Evolutionary conservation across 1,140 invertebrate species (phyloP), one percentile per base, ranked within the genome.

Genomic region (Lethrus apterus): DNA sequence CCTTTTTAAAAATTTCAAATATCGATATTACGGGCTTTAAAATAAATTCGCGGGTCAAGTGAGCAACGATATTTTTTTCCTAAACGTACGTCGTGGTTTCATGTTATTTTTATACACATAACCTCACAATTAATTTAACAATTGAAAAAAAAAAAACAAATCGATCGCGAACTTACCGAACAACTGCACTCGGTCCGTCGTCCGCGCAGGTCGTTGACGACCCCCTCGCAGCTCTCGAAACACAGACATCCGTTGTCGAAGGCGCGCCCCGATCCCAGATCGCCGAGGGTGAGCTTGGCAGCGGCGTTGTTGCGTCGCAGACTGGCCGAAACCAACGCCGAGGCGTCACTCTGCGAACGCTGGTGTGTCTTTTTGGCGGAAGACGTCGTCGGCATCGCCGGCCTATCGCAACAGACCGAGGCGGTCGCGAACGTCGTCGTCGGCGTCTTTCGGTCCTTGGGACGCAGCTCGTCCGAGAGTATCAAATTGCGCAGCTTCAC

Each of bases 221-320:
- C 76, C 50, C 82, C 84, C 62, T 81, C 77, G 23, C 72, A 70
- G 11, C 68, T 68, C 33, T 74, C 70, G 32, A 73, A 73, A 48
- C 93, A 97, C 51, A 81, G 80, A 72, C 95, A 98, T 44, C 93
- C 92, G 68, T 89, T 96, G 68, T 98, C 92, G 71, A 98, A 98
- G 17, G 93, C 93, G 57, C 87, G 78, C 23, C 93, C 95, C 30
- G 92, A 92, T 43, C 83, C 83, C 43, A 98, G 67, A 73, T 98
- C 93, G 26, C 94, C 94, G 10, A 94, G 71, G 62, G 82, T 84
- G 51, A 82, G 69, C 65, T 78, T 79, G 56, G 69, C 68, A 11
- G 75, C 64, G n/a, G 71, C 31, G 66, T 46, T 63, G 58, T 31
- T 61, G 62, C 38, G n/a, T 69, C 64, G 35, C 23, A 35, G 46